Percentiles rank a stretch among this genome's conserved stretches.
Evolutionary conservation across 1,140 invertebrate species (phyloP).

Genomic region (Drosophila nasuta): DNA sequence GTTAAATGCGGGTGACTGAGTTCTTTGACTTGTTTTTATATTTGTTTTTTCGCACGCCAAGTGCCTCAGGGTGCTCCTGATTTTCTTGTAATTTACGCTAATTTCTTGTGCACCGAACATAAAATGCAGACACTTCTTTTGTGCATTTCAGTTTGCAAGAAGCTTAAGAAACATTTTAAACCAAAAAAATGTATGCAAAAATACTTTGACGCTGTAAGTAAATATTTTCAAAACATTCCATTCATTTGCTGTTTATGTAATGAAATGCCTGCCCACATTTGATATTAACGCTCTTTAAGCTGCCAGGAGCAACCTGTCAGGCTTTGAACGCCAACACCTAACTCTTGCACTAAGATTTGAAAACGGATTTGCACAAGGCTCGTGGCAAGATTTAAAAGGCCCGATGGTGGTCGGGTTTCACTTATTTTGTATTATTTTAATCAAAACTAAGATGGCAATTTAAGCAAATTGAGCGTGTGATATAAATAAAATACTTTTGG

Average conservation of each 20-base stretch:
- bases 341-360: background rate
- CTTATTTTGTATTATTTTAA: background rate
- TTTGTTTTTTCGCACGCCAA: conserved; percentile 7
- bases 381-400: background rate
- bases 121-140: conserved; percentile 3
- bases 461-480: background rate
- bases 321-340: background rate
- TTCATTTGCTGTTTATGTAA: conserved; percentile 3
- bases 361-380: background rate
- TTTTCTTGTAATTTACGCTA: conserved; percentile 50
- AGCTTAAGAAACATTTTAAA: conserved; percentile 2
- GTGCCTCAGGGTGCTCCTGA: conserved; percentile 16
- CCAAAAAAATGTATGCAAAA: background rate
- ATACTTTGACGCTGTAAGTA: background rate
- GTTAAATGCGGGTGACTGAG: conserved; percentile 43
- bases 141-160: conserved; percentile 1
- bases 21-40: conserved; percentile 26
- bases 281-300: background rate
- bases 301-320: background rate
- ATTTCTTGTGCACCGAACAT: conserved; percentile 27
- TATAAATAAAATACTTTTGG: too few relatives aligned
- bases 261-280: conserved; percentile 16
- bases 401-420: background rate
- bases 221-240: conserved; percentile 1
- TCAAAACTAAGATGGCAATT: background rate